phyloP scores from a whole-genome alignment of 2,888 invertebrate genomes.

The Lumbricus terrestris region DNA sequence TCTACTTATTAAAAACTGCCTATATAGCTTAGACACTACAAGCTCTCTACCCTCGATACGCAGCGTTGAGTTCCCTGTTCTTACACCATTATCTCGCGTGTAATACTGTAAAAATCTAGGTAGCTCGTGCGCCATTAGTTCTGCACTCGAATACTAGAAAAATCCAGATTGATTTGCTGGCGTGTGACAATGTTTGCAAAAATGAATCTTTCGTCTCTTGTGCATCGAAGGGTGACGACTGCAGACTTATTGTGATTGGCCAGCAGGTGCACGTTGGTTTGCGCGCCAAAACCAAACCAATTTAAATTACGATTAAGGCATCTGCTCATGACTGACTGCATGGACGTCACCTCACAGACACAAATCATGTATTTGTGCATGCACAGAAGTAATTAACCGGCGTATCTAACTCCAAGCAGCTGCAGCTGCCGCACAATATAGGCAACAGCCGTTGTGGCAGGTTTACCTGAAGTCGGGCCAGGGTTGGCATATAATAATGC shows the following conservation, averaged over 20 bases:
- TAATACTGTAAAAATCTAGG: background rate
- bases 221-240: background rate
- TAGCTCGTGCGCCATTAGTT: background rate
- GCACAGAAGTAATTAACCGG: background rate
- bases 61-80: too few species aligned
- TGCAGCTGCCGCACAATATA: background rate
- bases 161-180: background rate
- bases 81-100: too few species aligned
- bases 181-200: background rate
- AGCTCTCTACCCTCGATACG: too few species aligned
- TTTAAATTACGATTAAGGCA: background rate
- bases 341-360: background rate
- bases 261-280: background rate
- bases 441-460: background rate
- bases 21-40: too few species aligned
- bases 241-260: background rate
- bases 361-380: background rate
- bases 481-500: background rate
- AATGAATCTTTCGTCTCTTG: background rate
- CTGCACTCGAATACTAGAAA: background rate
- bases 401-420: background rate
- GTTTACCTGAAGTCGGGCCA: background rate
- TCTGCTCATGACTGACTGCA: background rate
- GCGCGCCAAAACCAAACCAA: slow-evolving; percentile 3
- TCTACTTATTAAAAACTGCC: too few species aligned